A percentile compares a stretch with the other conserved stretches of the same genome.
Conservation (phyloP, 2,888 invertebrate species). For the Hartigia nigra region DNA sequence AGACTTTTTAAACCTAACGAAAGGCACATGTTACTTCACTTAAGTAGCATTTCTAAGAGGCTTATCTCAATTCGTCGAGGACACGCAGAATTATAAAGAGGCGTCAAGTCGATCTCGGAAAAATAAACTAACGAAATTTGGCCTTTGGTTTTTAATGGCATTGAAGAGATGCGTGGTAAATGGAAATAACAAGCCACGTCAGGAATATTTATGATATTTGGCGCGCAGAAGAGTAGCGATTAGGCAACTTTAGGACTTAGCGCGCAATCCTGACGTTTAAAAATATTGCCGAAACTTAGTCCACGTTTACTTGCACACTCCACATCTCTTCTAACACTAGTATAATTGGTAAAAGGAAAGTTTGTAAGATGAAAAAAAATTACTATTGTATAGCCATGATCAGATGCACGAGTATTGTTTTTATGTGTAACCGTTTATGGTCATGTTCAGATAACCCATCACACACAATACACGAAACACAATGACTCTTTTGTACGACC, state of each 20-base stretch:
- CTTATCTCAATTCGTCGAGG: background rate
- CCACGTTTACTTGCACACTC: background rate
- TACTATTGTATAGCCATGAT: background rate
- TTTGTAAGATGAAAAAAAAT: background rate
- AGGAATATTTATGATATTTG: background rate
- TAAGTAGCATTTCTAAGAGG: background rate
- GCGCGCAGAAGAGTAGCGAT: background rate
- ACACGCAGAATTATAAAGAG: background rate
- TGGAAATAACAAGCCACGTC: background rate
- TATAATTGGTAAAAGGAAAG: background rate
- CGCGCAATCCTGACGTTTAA: background rate
- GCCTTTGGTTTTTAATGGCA: background rate
- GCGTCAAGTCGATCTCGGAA: background rate
- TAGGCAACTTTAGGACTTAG: background rate
- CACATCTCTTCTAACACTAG: background rate
- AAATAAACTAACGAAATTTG: background rate
- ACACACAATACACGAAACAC: constrained; percentile 1
- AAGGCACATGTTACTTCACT: background rate
- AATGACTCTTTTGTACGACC: constrained; percentile 5
- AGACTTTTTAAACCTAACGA: background rate
- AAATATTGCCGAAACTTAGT: background rate
- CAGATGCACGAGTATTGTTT: background rate
- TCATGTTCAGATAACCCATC: background rate
- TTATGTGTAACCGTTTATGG: background rate
- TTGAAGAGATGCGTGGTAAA: background rate